Evolutionary conservation across 2,797 vertebrate species (phyloP).

Genomic region (Tamandua tetradactyla): DNA sequence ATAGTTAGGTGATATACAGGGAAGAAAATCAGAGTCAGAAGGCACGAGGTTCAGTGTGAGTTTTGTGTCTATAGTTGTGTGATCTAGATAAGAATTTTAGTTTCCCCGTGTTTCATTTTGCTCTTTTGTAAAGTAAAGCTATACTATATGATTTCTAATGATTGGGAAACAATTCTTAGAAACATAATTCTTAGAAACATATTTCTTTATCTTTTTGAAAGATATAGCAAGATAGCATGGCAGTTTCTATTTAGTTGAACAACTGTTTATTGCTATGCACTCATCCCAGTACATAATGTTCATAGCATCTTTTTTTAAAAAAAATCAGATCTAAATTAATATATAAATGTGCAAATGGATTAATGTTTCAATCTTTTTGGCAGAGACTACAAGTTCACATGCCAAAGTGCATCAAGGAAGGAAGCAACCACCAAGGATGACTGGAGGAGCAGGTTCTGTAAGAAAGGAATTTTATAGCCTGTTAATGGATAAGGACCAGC

Average conservation of each 20-base stretch:
- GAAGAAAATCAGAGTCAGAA: conserved; percentile 13
- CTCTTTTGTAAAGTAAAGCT: not conserved
- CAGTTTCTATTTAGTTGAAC: not conserved
- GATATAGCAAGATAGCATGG: not conserved
- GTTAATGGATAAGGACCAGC: not conserved
- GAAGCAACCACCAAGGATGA: not conserved
- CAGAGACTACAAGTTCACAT: not conserved
- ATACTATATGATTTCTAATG: not conserved
- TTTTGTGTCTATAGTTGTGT: not conserved
- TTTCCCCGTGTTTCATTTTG: not conserved
- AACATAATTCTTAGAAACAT: not conserved
- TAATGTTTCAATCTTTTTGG: not conserved
- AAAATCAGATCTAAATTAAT: not conserved
- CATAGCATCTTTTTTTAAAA: not conserved
- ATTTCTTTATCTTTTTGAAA: not conserved
- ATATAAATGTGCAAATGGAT: not conserved
- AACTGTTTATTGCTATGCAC: not conserved
- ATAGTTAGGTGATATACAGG: not conserved
- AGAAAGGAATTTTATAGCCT: not conserved
- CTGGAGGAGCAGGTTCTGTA: not conserved
- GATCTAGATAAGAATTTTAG: not conserved
- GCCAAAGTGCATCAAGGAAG: not conserved
- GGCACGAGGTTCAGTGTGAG: not conserved
- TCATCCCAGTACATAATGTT: not conserved
- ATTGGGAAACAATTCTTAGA: not conserved